Percentiles rank a stretch among this genome's conserved stretches.
Conservation (phyloP, 2,797 vertebrate genomes). For the Siniperca undulata region DNA sequence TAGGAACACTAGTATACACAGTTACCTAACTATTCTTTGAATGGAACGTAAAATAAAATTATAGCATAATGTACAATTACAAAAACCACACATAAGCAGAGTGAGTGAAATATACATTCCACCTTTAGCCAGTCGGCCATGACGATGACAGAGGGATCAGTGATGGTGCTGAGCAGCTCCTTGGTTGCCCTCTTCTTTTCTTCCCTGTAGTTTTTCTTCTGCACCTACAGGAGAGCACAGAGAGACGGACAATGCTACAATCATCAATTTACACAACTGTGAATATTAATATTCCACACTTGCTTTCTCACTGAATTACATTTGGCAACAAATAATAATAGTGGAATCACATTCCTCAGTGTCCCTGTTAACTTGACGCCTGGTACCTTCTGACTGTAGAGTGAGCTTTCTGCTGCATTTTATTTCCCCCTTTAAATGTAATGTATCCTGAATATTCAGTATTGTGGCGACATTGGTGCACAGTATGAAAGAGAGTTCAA, state of each 20-base stretch:
- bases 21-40: neutral
- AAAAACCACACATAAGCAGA: neutral
- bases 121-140: conserved; percentile 99
- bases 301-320: conserved; percentile 28
- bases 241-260: neutral
- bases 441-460: neutral
- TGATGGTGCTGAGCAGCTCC: conserved; percentile 98
- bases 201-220: conserved; percentile 99
- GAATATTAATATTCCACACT: conserved; percentile 13
- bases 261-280: conserved; percentile 1
- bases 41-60: neutral
- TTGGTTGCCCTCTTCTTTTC: conserved; percentile 99
- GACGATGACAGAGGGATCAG: conserved; percentile 96
- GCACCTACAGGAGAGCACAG: conserved; percentile 86
- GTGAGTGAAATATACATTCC: neutral
- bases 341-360: conserved; percentile 11
- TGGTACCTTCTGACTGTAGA: neutral
- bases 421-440: neutral
- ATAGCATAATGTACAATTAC: neutral
- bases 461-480: neutral
- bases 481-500: neutral
- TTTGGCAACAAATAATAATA: conserved; percentile 17
- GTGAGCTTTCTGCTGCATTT: neutral
- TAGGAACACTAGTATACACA: neutral
- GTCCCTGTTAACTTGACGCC: conserved; percentile 23